Percentiles rank a stretch among this genome's conserved stretches.
phyloP scores from a whole-genome alignment of 2,797 vertebrate genomes.

The Dendrocincla tyrannina region DNA sequence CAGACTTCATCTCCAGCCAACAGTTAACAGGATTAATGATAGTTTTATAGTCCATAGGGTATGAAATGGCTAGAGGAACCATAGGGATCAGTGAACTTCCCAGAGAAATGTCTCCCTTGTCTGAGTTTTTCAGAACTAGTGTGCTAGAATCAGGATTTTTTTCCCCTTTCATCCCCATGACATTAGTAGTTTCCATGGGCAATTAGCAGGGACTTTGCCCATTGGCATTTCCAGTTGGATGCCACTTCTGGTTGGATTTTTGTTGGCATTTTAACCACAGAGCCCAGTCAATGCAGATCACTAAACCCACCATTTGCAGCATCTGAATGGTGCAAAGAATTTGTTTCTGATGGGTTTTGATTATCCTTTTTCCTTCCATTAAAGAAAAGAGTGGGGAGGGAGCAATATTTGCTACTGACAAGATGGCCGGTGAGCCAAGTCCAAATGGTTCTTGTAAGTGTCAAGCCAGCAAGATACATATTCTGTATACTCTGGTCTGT shows the following conservation, averaged over 20 bases:
- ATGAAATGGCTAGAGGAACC: background rate
- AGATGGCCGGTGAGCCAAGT: background rate
- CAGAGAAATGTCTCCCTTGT: background rate
- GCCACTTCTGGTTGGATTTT: conserved; percentile 32
- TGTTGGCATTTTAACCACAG: conserved; percentile 23
- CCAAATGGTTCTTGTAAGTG: conserved; percentile 66
- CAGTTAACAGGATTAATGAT: background rate
- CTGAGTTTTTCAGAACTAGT: background rate
- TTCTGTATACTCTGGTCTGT: conserved; percentile 48
- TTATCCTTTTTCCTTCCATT: conserved; percentile 55
- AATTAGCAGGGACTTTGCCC: background rate
- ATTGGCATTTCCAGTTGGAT: background rate
- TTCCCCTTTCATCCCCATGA: conserved; percentile 57
- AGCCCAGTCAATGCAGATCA: conserved; percentile 75
- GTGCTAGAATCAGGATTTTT: conserved; percentile 30
- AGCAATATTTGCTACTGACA: conserved; percentile 7
- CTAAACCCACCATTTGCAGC: conserved; percentile 65
- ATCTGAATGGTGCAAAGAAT: conserved; percentile 65
- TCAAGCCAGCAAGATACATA: conserved; percentile 47
- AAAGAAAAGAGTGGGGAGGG: background rate
- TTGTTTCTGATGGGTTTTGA: conserved; percentile 39
- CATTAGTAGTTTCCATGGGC: background rate
- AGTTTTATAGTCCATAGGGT: background rate
- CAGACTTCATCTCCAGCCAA: background rate
- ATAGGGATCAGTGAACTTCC: background rate